Evolutionary conservation across 2,888 invertebrate species (phyloP).

Genomic region (Ectropis crepuscularia): DNA sequence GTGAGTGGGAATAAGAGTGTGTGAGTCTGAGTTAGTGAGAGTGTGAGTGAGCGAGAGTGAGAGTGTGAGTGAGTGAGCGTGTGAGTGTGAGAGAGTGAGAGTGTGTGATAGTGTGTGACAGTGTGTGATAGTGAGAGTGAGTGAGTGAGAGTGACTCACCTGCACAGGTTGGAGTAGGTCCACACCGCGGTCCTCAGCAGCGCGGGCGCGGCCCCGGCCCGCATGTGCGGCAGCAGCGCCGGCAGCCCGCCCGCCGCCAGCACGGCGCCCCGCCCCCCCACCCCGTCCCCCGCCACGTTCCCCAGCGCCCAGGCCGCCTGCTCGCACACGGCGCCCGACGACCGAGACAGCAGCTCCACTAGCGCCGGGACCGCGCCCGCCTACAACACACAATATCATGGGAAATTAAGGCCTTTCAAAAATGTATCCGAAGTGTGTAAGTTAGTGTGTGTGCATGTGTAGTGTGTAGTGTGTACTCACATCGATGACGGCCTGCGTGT

Average conservation of each 20-base stretch:
- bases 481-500: slow-evolving; percentile 94
- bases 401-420: too few relatives aligned
- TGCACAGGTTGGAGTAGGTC: slow-evolving; percentile 97
- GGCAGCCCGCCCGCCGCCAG: slow-evolving; percentile 89
- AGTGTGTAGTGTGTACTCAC: slow-evolving; percentile 54
- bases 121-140: too few relatives aligned
- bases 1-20: too few relatives aligned
- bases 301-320: slow-evolving; percentile 99
- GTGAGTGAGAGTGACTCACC: slow-evolving; percentile 47
- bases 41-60: too few relatives aligned
- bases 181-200: slow-evolving; percentile 94
- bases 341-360: slow-evolving; percentile 89
- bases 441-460: neutral
- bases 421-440: too few relatives aligned
- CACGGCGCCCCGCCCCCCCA: slow-evolving; percentile 92
- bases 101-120: too few relatives aligned
- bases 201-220: slow-evolving; percentile 85
- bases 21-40: too few relatives aligned
- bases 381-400: slow-evolving; percentile 62
- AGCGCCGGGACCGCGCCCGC: slow-evolving; percentile 94
- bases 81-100: neutral
- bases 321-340: slow-evolving; percentile 92
- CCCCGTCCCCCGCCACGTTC: slow-evolving; percentile 97
- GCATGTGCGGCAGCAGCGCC: slow-evolving; percentile 75
- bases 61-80: neutral